Conservation (phyloP, 1,140 invertebrate genomes). For the Dinothrombium tinctorium region DNA sequence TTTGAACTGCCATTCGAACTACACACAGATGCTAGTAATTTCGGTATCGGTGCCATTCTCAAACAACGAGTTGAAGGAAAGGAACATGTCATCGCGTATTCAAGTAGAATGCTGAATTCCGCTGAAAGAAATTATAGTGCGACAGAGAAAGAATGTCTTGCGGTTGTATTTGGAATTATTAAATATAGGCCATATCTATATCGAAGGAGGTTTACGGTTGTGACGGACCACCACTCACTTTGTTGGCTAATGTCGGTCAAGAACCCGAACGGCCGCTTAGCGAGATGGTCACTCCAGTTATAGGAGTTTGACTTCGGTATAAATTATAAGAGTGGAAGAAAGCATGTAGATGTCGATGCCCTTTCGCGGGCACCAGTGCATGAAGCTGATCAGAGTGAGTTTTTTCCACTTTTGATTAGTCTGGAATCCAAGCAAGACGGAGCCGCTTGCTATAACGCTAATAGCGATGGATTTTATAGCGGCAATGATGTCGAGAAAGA, state of each 20-base stretch:
- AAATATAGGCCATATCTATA: slow-evolving; percentile 16
- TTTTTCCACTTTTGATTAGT: too few relatives aligned
- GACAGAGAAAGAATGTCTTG: slow-evolving; percentile 14
- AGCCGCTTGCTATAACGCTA: too few relatives aligned
- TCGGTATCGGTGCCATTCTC: slow-evolving; percentile 5
- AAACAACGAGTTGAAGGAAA: too few relatives aligned
- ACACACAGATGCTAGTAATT: slow-evolving; percentile 7
- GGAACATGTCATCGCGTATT: too few relatives aligned
- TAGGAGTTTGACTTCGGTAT: slow-evolving; percentile 13
- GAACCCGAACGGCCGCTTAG: slow-evolving; percentile 22
- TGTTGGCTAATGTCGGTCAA: slow-evolving; percentile 18
- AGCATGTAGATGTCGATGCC: slow-evolving; percentile 7
- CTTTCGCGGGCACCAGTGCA: slow-evolving; percentile 2
- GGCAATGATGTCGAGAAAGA: too few relatives aligned
- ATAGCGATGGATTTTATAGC: too few relatives aligned
- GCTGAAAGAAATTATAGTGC: slow-evolving; percentile 12
- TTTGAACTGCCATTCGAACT: not conserved
- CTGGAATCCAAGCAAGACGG: too few relatives aligned
- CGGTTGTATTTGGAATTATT: slow-evolving; percentile 14
- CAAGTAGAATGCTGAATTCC: too few relatives aligned
- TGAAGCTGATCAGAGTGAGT: too few relatives aligned
- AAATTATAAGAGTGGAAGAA: slow-evolving; percentile 7
- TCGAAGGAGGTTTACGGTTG: slow-evolving; percentile 12
- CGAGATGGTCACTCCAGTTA: slow-evolving; percentile 21
- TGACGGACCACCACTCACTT: slow-evolving; percentile 16